Percentiles rank a stretch among this genome's conserved stretches.
Evolutionary conservation across 1,140 invertebrate species (phyloP).

Genomic region (Portunus trituberculatus): DNA sequence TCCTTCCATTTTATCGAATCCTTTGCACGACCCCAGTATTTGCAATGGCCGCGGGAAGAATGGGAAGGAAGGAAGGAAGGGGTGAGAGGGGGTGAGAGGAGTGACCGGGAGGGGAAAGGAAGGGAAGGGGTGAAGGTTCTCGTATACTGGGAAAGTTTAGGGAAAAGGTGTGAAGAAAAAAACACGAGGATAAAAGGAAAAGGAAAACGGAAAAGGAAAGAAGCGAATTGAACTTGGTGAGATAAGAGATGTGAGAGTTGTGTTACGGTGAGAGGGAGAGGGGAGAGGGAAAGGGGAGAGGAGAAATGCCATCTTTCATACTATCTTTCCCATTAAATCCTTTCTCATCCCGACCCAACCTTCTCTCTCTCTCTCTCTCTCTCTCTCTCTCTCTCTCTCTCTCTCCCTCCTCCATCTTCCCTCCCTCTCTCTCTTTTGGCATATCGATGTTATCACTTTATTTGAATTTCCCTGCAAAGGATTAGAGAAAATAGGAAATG

Average conservation of each 20-base stretch:
- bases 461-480: neutral
- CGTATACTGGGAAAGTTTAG: neutral
- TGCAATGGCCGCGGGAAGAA: neutral
- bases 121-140: neutral
- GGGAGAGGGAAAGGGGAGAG: neutral
- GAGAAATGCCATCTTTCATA: too few species aligned
- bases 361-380: neutral
- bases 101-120: neutral
- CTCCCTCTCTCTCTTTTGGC: too few species aligned
- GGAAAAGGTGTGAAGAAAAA: neutral
- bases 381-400: neutral
- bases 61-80: neutral
- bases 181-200: neutral
- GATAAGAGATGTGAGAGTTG: neutral
- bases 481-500: neutral
- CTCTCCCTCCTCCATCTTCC: neutral
- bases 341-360: too few species aligned
- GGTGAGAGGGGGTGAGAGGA: neutral
- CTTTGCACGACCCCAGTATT: neutral
- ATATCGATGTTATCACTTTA: conserved; percentile 3
- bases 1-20: neutral
- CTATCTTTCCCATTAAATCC: too few species aligned
- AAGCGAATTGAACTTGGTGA: neutral
- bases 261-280: neutral
- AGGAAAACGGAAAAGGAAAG: neutral